Percentiles rank a stretch among this genome's conserved stretches.
phyloP scores from a whole-genome alignment of 30 jellyfish, hydroid and myxozoan species.

The Aurelia aurita complex sp. Pacific region DNA sequence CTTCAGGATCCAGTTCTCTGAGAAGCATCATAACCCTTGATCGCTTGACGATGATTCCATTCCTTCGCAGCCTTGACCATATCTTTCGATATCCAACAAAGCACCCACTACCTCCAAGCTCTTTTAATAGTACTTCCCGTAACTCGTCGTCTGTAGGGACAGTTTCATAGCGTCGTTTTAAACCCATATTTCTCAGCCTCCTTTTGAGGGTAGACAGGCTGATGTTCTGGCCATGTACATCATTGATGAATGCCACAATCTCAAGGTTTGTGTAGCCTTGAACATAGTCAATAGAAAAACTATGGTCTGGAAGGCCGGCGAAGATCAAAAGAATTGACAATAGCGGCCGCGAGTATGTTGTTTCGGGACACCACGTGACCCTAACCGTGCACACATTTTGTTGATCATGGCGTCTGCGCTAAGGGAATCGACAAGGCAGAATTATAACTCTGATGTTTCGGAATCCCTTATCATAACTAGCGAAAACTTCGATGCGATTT shows the following conservation, averaged over 20 bases:
- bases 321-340: too few relatives aligned
- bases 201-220: constrained; percentile 55
- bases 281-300: constrained; percentile 46
- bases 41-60: constrained; percentile 39
- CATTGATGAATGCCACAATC: constrained; percentile 41
- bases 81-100: constrained; percentile 50
- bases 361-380: too few relatives aligned
- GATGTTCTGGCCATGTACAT: constrained; percentile 30
- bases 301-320: constrained; percentile 61
- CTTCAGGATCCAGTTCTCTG: constrained; percentile 61
- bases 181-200: constrained; percentile 33
- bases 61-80: constrained; percentile 11
- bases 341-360: too few relatives aligned
- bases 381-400: too few relatives aligned
- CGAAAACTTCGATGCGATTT: too few relatives aligned
- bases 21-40: constrained; percentile 29
- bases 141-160: constrained; percentile 34
- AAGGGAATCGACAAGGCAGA: too few relatives aligned
- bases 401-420: too few relatives aligned
- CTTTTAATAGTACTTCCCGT: constrained; percentile 26
- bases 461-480: too few relatives aligned
- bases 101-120: constrained; percentile 55
- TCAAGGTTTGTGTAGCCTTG: constrained; percentile 58
- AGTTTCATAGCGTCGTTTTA: constrained; percentile 14
- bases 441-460: too few relatives aligned